Percentiles rank a stretch among this genome's conserved stretches.
Evolutionary conservation across 2,797 vertebrate species (phyloP).

Genomic region (Monodelphis domestica): DNA sequence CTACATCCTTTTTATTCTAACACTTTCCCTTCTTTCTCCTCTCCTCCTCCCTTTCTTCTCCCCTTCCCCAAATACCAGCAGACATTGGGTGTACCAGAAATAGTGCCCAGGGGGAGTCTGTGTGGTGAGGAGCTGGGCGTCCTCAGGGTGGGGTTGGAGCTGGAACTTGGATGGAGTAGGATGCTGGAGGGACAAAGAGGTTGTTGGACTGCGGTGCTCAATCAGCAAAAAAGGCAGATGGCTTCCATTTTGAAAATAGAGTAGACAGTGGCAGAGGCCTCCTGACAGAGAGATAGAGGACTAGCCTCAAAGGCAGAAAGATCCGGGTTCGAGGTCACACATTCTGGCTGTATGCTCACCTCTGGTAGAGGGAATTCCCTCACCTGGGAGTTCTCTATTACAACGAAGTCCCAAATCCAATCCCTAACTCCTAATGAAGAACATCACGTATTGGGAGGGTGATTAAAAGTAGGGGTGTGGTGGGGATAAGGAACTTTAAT

Average conservation of each 20-base stretch:
- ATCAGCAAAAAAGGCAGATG: not conserved
- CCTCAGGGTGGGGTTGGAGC: not conserved
- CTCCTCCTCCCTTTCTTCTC: not conserved
- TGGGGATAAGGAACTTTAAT: not conserved
- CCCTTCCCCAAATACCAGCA: not conserved
- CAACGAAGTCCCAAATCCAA: not conserved
- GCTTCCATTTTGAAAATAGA: not conserved
- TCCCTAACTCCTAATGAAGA: not conserved
- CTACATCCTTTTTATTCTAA: not conserved
- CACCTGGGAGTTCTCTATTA: not conserved
- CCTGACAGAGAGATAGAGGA: not conserved
- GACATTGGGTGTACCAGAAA: not conserved
- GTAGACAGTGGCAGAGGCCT: not conserved
- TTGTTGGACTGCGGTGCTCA: slow-evolving; percentile 28
- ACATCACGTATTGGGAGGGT: not conserved
- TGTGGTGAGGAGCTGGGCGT: not conserved
- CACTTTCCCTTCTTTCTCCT: not conserved
- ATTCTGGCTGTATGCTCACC: too few species aligned
- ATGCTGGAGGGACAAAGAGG: not conserved
- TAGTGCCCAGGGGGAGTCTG: too few species aligned
- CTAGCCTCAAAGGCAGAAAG: not conserved
- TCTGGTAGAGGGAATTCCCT: not conserved
- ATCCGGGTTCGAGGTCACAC: not conserved
- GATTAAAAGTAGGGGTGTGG: not conserved
- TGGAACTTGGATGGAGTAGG: not conserved